Evolutionary conservation across 2,888 invertebrate genomes (phyloP).

Genomic region (Philonicus albiceps): DNA sequence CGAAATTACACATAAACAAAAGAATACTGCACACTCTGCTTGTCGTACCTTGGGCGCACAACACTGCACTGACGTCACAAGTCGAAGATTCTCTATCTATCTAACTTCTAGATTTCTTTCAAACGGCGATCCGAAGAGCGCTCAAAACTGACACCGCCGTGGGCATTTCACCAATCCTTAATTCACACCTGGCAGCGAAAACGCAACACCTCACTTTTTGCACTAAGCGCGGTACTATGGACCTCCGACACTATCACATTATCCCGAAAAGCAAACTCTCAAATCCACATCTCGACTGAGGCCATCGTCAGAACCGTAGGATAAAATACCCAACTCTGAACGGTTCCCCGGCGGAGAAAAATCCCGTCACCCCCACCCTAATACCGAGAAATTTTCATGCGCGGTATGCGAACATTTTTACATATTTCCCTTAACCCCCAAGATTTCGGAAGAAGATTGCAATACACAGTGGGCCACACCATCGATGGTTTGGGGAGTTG

Average conservation of each 20-base stretch:
- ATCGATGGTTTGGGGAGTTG: slow-evolving; percentile 13
- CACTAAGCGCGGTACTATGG: slow-evolving; percentile 15
- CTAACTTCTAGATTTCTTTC: background rate
- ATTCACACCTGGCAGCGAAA: background rate
- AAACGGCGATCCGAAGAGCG: background rate
- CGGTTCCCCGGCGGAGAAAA: background rate
- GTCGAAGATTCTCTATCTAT: background rate
- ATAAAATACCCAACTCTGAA: slow-evolving; percentile 19
- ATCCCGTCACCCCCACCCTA: background rate
- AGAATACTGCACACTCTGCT: background rate
- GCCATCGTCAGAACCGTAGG: background rate
- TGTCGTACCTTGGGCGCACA: background rate
- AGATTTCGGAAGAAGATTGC: background rate
- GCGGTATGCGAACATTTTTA: background rate
- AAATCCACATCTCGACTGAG: slow-evolving; percentile 43
- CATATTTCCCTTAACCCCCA: background rate
- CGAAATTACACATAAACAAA: slow-evolving; percentile 24
- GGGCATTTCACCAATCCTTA: background rate
- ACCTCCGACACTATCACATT: background rate
- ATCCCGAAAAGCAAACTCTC: slow-evolving; percentile 27
- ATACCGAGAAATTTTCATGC: background rate
- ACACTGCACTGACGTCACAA: slow-evolving; percentile 26
- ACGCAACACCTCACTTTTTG: background rate
- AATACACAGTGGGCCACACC: background rate
- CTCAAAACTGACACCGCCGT: background rate